These are phyloP conservation scores for Dicrostonyx torquatus DNA, from an alignment of 2,797 vertebrate genomes.

Conservation along the genomic window DNA sequence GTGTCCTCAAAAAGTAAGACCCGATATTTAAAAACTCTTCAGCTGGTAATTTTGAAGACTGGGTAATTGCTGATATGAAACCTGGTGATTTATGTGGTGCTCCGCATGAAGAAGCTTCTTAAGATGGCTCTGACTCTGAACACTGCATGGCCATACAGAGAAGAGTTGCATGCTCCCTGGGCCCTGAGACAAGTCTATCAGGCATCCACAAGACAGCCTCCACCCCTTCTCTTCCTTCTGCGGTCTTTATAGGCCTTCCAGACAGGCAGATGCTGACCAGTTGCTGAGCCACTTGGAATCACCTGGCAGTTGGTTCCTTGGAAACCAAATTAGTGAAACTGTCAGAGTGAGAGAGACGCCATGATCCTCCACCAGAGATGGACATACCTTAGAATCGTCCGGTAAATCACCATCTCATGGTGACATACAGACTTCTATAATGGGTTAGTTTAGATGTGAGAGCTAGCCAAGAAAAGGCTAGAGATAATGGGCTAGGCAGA, in stretches of 20 bases:
- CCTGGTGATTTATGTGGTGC: neutral
- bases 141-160: neutral
- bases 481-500: too few species aligned
- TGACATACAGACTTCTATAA: too few species aligned
- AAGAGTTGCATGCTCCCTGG: rapidly evolving
- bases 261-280: neutral
- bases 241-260: neutral
- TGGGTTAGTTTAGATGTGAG: too few species aligned
- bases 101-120: neutral
- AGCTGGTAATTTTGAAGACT: neutral
- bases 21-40: neutral
- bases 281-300: slow-evolving; percentile 23
- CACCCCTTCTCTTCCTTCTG: rapidly evolving
- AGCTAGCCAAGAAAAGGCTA: too few species aligned
- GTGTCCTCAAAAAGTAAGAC: neutral
- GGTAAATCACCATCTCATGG: too few species aligned
- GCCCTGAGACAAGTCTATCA: neutral
- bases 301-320: neutral
- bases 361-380: too few species aligned
- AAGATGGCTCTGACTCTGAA: neutral
- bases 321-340: slow-evolving; percentile 13
- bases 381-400: too few species aligned
- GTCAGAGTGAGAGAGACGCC: too few species aligned
- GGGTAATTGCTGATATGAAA: neutral
- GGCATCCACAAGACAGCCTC: rapidly evolving